Percentiles rank a stretch among this genome's conserved stretches.
Conservation (phyloP, 2,888 invertebrate genomes). For the Epistrophe grossulariae region DNA sequence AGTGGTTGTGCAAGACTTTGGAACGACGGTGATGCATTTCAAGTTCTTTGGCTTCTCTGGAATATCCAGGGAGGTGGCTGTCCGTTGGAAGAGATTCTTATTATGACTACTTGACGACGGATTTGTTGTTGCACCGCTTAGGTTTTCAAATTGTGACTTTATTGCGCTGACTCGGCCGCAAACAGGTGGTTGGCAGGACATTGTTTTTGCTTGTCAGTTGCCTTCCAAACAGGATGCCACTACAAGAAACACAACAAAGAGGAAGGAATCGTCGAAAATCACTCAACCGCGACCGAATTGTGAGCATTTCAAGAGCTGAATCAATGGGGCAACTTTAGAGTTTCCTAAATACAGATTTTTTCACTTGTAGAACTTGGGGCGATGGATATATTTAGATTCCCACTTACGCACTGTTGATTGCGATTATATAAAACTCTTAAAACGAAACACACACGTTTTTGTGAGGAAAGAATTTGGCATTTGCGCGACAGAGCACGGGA, state of each 20-base stretch:
- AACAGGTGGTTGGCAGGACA: slow-evolving; percentile 78
- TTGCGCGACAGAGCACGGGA: background rate
- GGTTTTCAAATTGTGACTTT: slow-evolving; percentile 87
- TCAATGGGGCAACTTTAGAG: slow-evolving; percentile 36
- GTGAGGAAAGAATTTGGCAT: slow-evolving; percentile 30
- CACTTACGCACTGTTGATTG: slow-evolving; percentile 35
- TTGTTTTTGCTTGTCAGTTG: slow-evolving; percentile 29
- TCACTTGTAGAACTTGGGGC: slow-evolving; percentile 11
- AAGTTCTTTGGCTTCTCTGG: slow-evolving; percentile 70
- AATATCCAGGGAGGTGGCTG: slow-evolving; percentile 77
- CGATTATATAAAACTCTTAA: slow-evolving; percentile 33
- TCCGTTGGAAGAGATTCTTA: slow-evolving; percentile 74
- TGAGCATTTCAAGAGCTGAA: slow-evolving; percentile 60
- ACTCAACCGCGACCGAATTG: slow-evolving; percentile 65
- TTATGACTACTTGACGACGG: slow-evolving; percentile 45
- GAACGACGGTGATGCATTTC: slow-evolving; percentile 60
- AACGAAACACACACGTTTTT: slow-evolving; percentile 33
- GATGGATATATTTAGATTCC: slow-evolving; percentile 63
- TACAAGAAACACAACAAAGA: slow-evolving; percentile 39
- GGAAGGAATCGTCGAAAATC: slow-evolving; percentile 48
- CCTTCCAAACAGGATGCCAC: slow-evolving; percentile 35
- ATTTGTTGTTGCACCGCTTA: slow-evolving; percentile 78
- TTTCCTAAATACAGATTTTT: slow-evolving; percentile 30
- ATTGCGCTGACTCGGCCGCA: slow-evolving; percentile 86
- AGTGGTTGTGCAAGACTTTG: slow-evolving; percentile 45